Base-by-base conservation (phyloP, 1,140 invertebrate species). In the Anadara kagoshimensis region DNA sequence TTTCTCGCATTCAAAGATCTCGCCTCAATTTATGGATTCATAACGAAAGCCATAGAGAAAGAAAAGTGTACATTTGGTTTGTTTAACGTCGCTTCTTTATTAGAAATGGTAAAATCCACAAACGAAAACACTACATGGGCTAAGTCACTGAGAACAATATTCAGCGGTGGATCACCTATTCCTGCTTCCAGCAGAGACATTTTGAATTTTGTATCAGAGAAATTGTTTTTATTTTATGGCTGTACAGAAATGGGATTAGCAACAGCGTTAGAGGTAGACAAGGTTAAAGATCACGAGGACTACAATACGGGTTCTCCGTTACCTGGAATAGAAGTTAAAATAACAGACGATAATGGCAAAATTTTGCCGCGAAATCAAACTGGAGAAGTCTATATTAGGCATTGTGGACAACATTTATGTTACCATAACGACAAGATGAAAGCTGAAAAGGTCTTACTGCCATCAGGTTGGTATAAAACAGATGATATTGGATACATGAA, bases 361-460 rank as follows among this genome's bases (percentile, higher is more conserved):
- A 58, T 45, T 12, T 11, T 53, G 5, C 12, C 4, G n/a, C 7
- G 8, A 18, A 54, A 54, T 14, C n/a, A 26, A 44, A 29, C 18
- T 5, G 73, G 73, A 12, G 57, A 75, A 29, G 24, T 70, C 0
- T 53, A 49, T 41, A 57, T 64, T 22, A 11, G 47, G 29, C 7
- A 14, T 24, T 12, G 36, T 0, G 18, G 43, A 10, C 3, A 85
- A 26, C 87, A 89, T 73, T 78, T 82, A 66, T 94, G 94, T 0
- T 98, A 98, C 88, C 97, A 80, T 71, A 84, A 82, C 71, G 75
- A 89, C 59, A 78, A 79, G 16, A 86, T 85, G 56, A 82, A 85
- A 57, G 90, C 88, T 10, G 75, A 75, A 26, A 81, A 88, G 63
- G 78, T 77, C 5, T 26, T 91, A 5, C 86, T 89, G 53, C 53